Conservation (phyloP, 1,140 invertebrate species). For the Drosophila neocordata region DNA sequence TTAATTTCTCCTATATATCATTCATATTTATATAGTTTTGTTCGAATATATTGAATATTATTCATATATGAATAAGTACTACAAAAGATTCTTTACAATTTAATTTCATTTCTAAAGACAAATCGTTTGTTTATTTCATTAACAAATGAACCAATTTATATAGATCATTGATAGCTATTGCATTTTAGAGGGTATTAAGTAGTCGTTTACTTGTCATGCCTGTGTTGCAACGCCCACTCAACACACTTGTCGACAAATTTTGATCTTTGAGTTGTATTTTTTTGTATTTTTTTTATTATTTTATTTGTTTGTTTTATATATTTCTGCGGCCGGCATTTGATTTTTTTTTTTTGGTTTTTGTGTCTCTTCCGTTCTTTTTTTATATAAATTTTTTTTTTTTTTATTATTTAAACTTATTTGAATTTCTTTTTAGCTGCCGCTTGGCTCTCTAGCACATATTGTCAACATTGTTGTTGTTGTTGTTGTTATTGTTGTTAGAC, state of each 20-base stretch:
- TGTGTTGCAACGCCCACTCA: conserved; percentile 40
- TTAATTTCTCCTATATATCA: too few species aligned
- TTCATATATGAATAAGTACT: too few species aligned
- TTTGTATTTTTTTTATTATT: conserved; percentile 42
- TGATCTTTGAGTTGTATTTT: conserved; percentile 43
- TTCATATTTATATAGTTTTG: too few species aligned
- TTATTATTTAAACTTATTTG: conserved; percentile 40
- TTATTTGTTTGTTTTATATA: conserved; percentile 41
- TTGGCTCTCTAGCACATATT: conserved; percentile 2
- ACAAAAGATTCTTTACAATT: too few species aligned
- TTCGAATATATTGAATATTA: too few species aligned
- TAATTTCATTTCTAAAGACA: too few species aligned
- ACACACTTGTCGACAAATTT: conserved; percentile 51
- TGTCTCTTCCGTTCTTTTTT: conserved; percentile 13
- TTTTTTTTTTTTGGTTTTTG: conserved; percentile 26
- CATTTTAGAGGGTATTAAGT: neutral
- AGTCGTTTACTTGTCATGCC: neutral
- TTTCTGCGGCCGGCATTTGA: conserved; percentile 66
- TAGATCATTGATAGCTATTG: too few species aligned
- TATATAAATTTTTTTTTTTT: neutral
- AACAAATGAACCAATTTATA: too few species aligned
- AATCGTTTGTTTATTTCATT: too few species aligned
- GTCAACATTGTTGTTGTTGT: conserved; percentile 24
- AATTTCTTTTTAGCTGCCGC: conserved; percentile 40
- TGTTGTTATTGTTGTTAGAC: conserved; percentile 27